Percentiles rank a stretch among this genome's conserved stretches.
Evolutionary conservation across 92 coral and sea anemone species (phyloP).

Genomic region (Chrysogorgia sp.): DNA sequence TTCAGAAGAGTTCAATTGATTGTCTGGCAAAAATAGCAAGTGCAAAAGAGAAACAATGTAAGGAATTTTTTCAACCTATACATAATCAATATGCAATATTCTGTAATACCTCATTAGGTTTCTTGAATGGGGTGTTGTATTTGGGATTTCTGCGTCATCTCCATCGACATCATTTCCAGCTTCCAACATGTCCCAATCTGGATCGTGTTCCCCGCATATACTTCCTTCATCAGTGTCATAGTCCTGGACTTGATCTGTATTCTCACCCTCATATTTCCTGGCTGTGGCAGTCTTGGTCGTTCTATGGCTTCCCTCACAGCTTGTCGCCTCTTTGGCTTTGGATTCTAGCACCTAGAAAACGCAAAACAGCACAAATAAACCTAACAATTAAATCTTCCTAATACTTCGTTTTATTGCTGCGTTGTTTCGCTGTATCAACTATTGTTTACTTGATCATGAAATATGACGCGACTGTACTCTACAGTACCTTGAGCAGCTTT

Average conservation of each 20-base stretch:
- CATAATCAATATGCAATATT: slow-evolving; percentile 11
- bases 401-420: slow-evolving; percentile 9
- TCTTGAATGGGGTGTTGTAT: neutral
- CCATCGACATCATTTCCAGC: slow-evolving; percentile 2
- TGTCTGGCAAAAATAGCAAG: too few species aligned
- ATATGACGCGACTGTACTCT: slow-evolving; percentile 1
- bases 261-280: neutral
- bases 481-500: slow-evolving; percentile 39
- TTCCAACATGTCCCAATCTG: slow-evolving; percentile 19
- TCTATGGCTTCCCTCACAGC: neutral
- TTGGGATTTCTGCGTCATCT: slow-evolving; percentile 2
- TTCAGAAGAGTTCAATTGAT: too few species aligned
- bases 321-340: slow-evolving; percentile 7
- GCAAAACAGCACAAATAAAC: slow-evolving; percentile 20
- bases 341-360: slow-evolving; percentile 22
- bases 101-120: slow-evolving; percentile 3
- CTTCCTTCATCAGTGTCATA: slow-evolving; percentile 11
- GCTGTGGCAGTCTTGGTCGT: slow-evolving; percentile 21
- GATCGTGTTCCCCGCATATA: slow-evolving; percentile 1
- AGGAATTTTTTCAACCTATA: slow-evolving; percentile 1
- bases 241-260: neutral
- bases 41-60: neutral
- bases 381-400: neutral
- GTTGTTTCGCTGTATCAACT: too few species aligned
- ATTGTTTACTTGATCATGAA: neutral